These are phyloP conservation scores for Danio aesculapii DNA, from an alignment of 2,797 vertebrate species.

Conservation along the genomic window DNA sequence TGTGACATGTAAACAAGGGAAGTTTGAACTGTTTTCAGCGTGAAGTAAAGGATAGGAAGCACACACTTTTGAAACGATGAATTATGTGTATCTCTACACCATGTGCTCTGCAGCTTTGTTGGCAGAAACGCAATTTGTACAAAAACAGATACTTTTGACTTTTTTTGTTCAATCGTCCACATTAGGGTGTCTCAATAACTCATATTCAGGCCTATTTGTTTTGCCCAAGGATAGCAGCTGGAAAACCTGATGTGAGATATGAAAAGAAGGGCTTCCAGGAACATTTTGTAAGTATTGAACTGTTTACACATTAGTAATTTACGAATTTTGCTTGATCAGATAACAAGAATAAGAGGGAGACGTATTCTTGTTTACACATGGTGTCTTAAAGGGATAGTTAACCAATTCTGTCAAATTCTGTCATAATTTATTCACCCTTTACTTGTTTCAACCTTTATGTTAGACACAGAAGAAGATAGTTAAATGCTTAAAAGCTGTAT, in stretches of 20 bases:
- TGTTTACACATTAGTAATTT: no score
- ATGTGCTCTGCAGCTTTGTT: not conserved
- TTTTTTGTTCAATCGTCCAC: not conserved
- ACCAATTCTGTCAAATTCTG: no score
- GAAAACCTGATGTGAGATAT: constrained; percentile 62
- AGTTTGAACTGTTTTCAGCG: not conserved
- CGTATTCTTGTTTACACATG: no score
- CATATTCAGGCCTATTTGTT: constrained; percentile 33
- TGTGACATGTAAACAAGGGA: not conserved
- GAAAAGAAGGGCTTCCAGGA: constrained; percentile 19
- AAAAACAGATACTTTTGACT: not conserved
- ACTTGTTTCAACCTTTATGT: no score
- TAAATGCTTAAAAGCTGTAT: no score
- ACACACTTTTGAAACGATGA: not conserved
- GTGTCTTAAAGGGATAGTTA: no score
- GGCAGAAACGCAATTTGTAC: not conserved
- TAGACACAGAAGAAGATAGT: no score
- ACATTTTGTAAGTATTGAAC: not conserved
- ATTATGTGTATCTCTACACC: not conserved
- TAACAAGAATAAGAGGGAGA: no score
- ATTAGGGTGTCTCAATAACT: not conserved
- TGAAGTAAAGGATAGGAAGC: not conserved
- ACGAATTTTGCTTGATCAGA: no score
- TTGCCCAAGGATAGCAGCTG: constrained; percentile 48
- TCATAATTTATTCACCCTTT: no score